Evolutionary conservation across 1,140 invertebrate species (phyloP).

Genomic region (Andricus grossulariae): DNA sequence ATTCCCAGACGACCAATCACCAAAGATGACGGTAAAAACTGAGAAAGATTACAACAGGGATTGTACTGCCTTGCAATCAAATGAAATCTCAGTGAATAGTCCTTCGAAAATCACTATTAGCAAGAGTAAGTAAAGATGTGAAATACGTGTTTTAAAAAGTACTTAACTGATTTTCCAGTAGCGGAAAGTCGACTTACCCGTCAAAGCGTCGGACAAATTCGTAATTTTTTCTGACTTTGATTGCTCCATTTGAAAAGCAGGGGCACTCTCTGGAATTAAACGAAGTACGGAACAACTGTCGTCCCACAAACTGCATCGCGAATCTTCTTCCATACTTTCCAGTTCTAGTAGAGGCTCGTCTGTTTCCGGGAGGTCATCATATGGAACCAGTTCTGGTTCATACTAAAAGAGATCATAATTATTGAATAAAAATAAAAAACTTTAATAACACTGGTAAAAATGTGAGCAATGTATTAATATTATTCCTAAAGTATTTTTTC

Average conservation of each 20-base stretch:
- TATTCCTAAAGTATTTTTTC: background rate
- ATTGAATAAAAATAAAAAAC: constrained; percentile 26
- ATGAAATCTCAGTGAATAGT: too few relatives aligned
- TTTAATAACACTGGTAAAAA: background rate
- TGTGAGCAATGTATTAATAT: constrained; percentile 23
- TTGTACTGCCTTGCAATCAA: too few relatives aligned
- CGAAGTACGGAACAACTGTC: constrained; percentile 58
- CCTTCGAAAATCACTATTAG: too few relatives aligned
- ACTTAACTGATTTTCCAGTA: too few relatives aligned
- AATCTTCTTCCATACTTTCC: constrained; percentile 63
- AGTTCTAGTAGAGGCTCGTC: constrained; percentile 70
- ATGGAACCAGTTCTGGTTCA: constrained; percentile 70
- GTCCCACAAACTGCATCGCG: constrained; percentile 64
- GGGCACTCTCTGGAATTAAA: constrained; percentile 52
- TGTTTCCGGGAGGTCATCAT: constrained; percentile 71
- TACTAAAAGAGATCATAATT: constrained; percentile 51
- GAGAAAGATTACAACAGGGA: too few relatives aligned
- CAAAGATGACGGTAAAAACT: too few relatives aligned
- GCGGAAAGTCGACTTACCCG: constrained; percentile 48
- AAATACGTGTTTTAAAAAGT: too few relatives aligned
- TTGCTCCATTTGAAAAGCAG: constrained; percentile 54
- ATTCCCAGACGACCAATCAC: too few relatives aligned
- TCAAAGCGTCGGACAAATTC: constrained; percentile 58
- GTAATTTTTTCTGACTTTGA: constrained; percentile 58
- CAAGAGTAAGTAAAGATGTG: too few relatives aligned